A percentile compares a stretch with the other conserved stretches of the same genome.
phyloP scores from a whole-genome alignment of 1,140 invertebrate species.

The Panagrolaimus sp. region DNA sequence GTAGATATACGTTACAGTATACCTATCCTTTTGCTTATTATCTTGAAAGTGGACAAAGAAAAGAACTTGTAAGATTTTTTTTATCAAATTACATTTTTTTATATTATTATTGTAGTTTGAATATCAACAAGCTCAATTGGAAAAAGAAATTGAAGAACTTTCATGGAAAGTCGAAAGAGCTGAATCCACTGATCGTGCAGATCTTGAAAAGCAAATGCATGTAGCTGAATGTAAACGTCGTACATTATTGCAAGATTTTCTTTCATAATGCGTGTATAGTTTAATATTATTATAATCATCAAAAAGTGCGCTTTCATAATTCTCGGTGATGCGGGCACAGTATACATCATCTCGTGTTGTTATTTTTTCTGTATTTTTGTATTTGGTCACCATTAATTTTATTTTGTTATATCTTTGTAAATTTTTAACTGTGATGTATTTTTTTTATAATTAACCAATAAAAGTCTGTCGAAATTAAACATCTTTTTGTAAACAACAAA shows the following conservation, averaged over 20 bases:
- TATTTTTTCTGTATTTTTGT: too few species aligned
- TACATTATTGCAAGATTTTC: constrained; percentile 39
- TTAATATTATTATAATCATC: too few species aligned
- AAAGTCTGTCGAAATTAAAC: too few species aligned
- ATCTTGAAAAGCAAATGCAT: constrained; percentile 98
- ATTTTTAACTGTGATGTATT: too few species aligned
- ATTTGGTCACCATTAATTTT: too few species aligned
- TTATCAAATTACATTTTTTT: not conserved
- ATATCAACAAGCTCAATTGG: constrained; percentile 87
- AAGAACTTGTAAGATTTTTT: constrained; percentile 71
- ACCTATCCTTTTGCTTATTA: constrained; percentile 99
- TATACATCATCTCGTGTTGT: too few species aligned
- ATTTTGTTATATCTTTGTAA: too few species aligned
- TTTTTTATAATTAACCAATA: too few species aligned
- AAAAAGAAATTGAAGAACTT: constrained; percentile 98
- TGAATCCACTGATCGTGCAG: constrained; percentile 85
- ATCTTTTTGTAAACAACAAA: too few species aligned
- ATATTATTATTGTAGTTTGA: constrained; percentile 65
- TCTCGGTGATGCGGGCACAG: too few species aligned
- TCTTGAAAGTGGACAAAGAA: constrained; percentile 75
- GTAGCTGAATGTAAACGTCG: constrained; percentile 73
- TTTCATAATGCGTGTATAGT: not conserved
- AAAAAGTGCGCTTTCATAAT: too few species aligned
- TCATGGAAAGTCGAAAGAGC: constrained; percentile 98
- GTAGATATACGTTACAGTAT: constrained; percentile 95